Evolutionary conservation across 2,113 vertebrate species (phyloP), one percentile per base, ranked within the genome.

Genomic region (Okapia johnstoni): DNA sequence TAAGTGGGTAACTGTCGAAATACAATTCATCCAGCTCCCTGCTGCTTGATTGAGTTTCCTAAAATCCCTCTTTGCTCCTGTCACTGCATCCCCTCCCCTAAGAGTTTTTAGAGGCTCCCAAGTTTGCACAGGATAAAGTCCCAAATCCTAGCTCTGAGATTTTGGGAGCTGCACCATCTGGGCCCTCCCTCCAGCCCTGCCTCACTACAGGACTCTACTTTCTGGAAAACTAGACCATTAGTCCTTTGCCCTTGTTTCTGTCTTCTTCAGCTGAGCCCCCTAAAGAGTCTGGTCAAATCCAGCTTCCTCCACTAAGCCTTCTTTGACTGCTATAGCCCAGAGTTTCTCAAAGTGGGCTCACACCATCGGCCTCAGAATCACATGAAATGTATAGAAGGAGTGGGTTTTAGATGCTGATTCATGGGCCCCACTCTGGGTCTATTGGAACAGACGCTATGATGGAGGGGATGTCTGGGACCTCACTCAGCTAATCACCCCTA

Each of bases 11-110:
- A 85, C 96, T 36, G 30, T 79, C 61, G 89, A 90, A 79, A 90
- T 33, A 66, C 33, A 55, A 63, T 90, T 88, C 85, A 57, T 43
- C 95, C 85, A 90, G 88, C 97, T 88, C 40, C 96, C 95, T 16
- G 81, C 76, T 77, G 96, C 50, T 87, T 85, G 86, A 60, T 13
- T 63, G 70, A 70, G 52, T 92, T 63, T 93, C 94, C 94, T 54
- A 23, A 94, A 90, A 48, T 46, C 90, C 60, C 25, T 9, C 43
- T 94, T 40, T 50, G 48, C 85, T 28, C 25, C 61, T 36, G n/a
- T 93, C 73, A 50, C 30, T 58, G 36, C 30, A 25, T 8, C 60
- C 60, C 57, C 21, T 61, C 19, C 77, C 50, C 43, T n/a, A 25
- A 61, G 83, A 94, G 63, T 90, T 85, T 70, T 85, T 91, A 50